Evolutionary conservation across 2,113 vertebrate species (phyloP).

Genomic region (Calidris pugnax): DNA sequence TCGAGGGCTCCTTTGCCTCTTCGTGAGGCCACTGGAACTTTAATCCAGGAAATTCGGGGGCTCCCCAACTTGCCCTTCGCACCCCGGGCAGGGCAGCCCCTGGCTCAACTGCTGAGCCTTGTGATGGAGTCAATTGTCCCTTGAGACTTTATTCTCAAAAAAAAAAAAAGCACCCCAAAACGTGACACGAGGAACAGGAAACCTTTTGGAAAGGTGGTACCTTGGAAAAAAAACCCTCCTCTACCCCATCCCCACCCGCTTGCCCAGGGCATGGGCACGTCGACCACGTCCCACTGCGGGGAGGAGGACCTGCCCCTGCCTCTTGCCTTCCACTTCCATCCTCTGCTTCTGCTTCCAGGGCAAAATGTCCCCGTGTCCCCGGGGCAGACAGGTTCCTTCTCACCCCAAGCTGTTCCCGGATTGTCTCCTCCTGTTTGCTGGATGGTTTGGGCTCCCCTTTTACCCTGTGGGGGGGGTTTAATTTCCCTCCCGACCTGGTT

Average conservation of each 20-base stretch:
- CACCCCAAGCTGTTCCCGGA: rapidly evolving
- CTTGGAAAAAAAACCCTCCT: not conserved
- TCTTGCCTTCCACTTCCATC: too few relatives aligned
- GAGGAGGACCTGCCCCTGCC: not conserved
- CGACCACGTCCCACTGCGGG: rapidly evolving
- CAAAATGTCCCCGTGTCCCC: rapidly evolving
- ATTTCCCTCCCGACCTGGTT: not conserved
- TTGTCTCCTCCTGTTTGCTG: not conserved
- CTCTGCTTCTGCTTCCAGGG: not conserved
- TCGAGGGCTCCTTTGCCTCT: not conserved
- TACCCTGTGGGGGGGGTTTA: rapidly evolving
- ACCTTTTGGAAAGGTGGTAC: not conserved
- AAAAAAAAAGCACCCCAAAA: not conserved
- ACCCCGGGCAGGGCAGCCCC: not conserved
- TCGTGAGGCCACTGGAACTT: not conserved
- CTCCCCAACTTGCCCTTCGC: not conserved
- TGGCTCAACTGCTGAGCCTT: not conserved
- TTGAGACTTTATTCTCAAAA: not conserved
- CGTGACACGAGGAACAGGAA: not conserved
- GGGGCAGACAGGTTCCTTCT: not conserved
- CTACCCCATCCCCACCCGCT: not conserved
- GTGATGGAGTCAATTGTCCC: rapidly evolving
- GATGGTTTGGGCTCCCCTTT: rapidly evolving
- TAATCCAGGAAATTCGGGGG: rapidly evolving
- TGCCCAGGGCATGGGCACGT: not conserved